Evolutionary conservation across 2,113 vertebrate species (phyloP).

Genomic region (Vanacampus margaritifer): DNA sequence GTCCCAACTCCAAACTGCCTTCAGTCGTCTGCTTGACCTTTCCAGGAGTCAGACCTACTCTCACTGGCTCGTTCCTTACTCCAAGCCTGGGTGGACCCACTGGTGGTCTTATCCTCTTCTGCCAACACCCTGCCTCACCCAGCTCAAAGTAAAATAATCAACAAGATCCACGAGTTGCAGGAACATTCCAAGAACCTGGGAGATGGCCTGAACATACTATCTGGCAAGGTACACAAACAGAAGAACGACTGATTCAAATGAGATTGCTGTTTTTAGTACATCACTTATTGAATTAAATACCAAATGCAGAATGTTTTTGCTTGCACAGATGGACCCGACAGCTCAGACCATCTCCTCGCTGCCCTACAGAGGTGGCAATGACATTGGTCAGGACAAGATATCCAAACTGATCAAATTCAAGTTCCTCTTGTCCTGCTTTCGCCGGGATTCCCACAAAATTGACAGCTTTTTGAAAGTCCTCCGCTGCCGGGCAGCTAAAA

Average conservation of each 20-base stretch:
- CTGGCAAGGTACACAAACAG: conserved; percentile 54
- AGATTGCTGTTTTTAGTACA: neutral
- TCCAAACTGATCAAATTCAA: conserved; percentile 69
- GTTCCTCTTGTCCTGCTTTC: conserved; percentile 76
- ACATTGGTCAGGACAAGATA: conserved; percentile 63
- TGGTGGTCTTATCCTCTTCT: conserved; percentile 56
- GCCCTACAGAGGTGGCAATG: conserved; percentile 55
- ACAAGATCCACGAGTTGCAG: conserved; percentile 69
- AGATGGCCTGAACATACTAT: conserved; percentile 67
- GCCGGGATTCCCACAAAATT: conserved; percentile 78
- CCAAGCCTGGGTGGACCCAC: conserved; percentile 70
- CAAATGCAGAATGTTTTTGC: neutral
- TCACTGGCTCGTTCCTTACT: conserved; percentile 73
- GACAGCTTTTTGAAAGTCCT: conserved; percentile 79
- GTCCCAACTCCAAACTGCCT: neutral
- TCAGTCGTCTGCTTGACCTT: neutral
- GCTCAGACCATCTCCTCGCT: conserved; percentile 59
- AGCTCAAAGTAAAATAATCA: conserved; percentile 58
- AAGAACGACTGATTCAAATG: neutral
- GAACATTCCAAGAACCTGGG: conserved; percentile 65
- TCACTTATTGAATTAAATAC: neutral
- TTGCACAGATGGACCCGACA: conserved; percentile 64
- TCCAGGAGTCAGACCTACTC: conserved; percentile 68
- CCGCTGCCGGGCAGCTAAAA: conserved; percentile 65
- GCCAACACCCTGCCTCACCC: conserved; percentile 63